Percentiles rank a stretch among this genome's conserved stretches.
phyloP scores from a whole-genome alignment of 2,888 invertebrate species.

The Lysandra bellargus region DNA sequence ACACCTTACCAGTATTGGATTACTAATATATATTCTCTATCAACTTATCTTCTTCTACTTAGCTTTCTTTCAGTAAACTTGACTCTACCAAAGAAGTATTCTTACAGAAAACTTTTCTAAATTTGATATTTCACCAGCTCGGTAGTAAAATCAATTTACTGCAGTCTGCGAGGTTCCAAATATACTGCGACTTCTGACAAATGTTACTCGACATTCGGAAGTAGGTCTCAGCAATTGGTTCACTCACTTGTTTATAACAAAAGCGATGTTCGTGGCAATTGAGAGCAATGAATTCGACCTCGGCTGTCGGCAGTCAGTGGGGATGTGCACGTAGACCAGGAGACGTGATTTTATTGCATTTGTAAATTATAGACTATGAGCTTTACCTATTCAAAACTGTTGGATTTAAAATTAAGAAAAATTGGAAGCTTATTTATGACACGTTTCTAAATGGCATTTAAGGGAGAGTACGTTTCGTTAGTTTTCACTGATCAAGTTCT shows the following conservation, averaged over 20 bases:
- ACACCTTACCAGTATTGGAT: no score
- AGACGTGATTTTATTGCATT: background rate
- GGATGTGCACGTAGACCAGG: slow-evolving; percentile 31
- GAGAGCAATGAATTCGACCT: slow-evolving; percentile 70
- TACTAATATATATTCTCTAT: no score
- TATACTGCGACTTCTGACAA: slow-evolving; percentile 14
- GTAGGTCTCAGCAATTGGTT: slow-evolving; percentile 43
- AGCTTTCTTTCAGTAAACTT: no score
- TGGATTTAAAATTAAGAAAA: no score
- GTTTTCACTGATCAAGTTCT: no score
- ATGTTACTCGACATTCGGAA: slow-evolving; percentile 33
- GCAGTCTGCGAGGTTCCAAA: background rate
- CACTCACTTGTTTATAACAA: slow-evolving; percentile 46
- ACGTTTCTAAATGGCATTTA: no score
- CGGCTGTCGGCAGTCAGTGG: slow-evolving; percentile 41
- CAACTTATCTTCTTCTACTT: no score
- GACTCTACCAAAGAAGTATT: background rate
- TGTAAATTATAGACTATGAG: background rate
- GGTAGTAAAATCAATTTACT: slow-evolving; percentile 13
- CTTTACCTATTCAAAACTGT: background rate
- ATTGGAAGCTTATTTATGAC: no score
- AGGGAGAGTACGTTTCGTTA: no score
- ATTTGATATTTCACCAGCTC: background rate
- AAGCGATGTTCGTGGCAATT: slow-evolving; percentile 59
- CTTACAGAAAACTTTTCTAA: background rate